Conservation (phyloP, 2,113 vertebrate genomes). For the Colaptes auratus region DNA sequence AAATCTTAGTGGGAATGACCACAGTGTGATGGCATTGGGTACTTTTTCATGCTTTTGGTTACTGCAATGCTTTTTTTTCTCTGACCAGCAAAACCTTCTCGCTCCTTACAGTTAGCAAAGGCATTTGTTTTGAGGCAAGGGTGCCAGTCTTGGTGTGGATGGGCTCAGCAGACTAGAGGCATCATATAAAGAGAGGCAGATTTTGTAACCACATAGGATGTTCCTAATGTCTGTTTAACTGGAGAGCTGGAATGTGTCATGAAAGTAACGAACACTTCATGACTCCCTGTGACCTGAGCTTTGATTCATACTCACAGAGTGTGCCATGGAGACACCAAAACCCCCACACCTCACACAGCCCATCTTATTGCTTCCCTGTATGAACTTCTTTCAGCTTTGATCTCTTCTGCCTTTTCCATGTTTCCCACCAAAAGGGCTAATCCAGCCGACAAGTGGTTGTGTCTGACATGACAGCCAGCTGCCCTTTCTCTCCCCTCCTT, state of each 20-base stretch:
- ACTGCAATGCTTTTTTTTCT: neutral
- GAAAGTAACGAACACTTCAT: neutral
- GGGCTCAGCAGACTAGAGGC: neutral
- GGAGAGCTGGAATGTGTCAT: neutral
- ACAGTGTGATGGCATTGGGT: neutral
- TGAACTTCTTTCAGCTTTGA: slow-evolving; percentile 1
- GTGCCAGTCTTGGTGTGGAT: neutral
- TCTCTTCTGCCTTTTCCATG: neutral
- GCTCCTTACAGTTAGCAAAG: neutral
- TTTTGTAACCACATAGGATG: neutral
- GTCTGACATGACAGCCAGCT: slow-evolving; percentile 12
- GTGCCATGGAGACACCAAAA: neutral
- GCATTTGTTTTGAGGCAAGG: neutral
- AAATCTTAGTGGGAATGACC: neutral
- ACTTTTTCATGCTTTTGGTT: neutral
- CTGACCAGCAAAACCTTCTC: neutral
- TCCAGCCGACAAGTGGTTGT: neutral
- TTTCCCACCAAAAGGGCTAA: slow-evolving; percentile 18
- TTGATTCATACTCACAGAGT: neutral
- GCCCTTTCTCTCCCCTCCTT: slow-evolving; percentile 12
- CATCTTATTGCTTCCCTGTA: neutral
- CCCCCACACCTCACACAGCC: neutral
- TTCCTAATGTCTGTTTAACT: neutral
- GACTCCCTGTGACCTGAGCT: neutral
- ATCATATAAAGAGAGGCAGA: neutral